These are phyloP conservation scores for Serrognathus titanus DNA, from an alignment of 2,888 invertebrate species.

Conservation along the genomic window DNA sequence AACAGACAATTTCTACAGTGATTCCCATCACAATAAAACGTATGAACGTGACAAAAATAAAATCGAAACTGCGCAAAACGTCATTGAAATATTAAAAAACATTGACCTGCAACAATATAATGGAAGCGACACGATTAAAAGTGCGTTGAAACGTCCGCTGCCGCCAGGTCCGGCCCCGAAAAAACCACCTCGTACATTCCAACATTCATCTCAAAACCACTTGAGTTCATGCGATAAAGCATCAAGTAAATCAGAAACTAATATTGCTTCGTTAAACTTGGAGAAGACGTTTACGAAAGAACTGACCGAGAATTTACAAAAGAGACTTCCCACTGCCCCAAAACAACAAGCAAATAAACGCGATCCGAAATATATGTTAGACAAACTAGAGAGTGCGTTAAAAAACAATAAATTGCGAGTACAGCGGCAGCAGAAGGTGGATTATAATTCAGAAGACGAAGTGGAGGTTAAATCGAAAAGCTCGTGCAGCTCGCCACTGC, in stretches of 20 bases:
- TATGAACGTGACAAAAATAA: conserved; percentile 1
- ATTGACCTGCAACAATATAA: conserved; percentile 13
- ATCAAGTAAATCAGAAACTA: conserved; percentile 7
- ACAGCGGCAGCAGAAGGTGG: conserved; percentile 31
- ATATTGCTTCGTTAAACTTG: conserved; percentile 13
- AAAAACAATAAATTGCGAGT: conserved; percentile 49
- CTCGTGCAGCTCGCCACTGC: conserved; percentile 9
- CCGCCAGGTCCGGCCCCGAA: conserved; percentile 71
- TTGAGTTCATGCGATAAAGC: conserved; percentile 4
- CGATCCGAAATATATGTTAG: conserved; percentile 63
- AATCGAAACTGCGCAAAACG: conserved; percentile 15
- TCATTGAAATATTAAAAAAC: conserved; percentile 16
- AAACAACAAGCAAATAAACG: conserved; percentile 27
- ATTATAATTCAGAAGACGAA: conserved; percentile 42
- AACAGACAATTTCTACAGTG: background rate
- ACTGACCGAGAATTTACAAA: conserved; percentile 27
- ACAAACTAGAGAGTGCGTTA: conserved; percentile 61
- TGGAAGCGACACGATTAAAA: conserved; percentile 59
- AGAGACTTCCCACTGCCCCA: background rate
- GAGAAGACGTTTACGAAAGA: conserved; percentile 26
- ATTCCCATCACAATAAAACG: conserved; percentile 30
- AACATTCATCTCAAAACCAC: conserved; percentile 37
- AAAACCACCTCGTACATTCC: conserved; percentile 69
- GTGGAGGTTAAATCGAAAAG: conserved; percentile 27
- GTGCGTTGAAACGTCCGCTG: conserved; percentile 63